These are phyloP conservation scores for Prinia subflava DNA, from an alignment of 2,113 vertebrate species.

Conservation along the genomic window DNA sequence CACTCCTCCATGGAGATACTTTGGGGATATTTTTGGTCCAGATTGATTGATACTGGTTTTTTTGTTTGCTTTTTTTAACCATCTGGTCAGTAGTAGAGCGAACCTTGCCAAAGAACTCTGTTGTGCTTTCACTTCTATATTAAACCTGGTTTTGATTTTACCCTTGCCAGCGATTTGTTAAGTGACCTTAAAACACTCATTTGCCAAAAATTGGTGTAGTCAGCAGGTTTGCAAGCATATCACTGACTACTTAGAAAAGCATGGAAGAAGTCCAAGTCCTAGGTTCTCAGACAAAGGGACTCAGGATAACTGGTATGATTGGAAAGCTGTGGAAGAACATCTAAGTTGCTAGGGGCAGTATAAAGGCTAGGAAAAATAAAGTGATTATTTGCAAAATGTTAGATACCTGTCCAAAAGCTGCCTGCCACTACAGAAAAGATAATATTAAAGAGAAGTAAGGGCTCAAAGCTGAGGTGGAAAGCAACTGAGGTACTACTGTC, in stretches of 20 bases:
- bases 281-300: neutral
- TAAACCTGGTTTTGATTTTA: neutral
- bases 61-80: neutral
- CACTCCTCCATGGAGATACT: neutral
- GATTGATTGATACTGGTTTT: neutral
- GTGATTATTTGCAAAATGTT: neutral
- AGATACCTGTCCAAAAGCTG: neutral
- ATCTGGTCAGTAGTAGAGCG: neutral
- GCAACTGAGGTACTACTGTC: neutral
- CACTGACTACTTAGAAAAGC: neutral
- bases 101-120: neutral
- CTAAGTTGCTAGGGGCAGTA: rapidly evolving
- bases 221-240: neutral
- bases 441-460: neutral
- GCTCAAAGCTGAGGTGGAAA: neutral
- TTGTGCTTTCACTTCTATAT: neutral
- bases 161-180: neutral
- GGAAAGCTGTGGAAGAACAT: neutral
- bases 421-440: neutral
- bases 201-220: neutral
- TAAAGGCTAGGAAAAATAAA: neutral
- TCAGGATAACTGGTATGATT: neutral
- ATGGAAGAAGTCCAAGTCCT: neutral
- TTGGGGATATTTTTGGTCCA: neutral
- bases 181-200: neutral